Conservation (phyloP, 2,113 vertebrate genomes). For the Nymphicus hollandicus region DNA sequence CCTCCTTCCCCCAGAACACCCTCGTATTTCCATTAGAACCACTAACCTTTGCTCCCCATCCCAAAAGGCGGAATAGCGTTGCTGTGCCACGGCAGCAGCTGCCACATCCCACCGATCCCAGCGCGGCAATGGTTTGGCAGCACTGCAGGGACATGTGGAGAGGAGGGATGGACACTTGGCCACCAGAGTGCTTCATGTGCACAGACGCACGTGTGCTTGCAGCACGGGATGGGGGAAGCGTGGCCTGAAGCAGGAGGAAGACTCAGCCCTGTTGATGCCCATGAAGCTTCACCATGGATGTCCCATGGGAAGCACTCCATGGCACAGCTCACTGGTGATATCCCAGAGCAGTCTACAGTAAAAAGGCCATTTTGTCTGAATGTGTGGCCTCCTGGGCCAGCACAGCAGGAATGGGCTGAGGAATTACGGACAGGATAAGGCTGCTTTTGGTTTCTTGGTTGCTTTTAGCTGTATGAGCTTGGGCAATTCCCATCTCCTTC, state of each 20-base stretch:
- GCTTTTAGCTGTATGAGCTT: not conserved
- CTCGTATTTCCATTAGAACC: not conserved
- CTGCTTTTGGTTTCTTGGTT: not conserved
- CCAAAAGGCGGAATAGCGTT: not conserved
- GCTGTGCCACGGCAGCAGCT: not conserved
- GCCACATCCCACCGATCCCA: not conserved
- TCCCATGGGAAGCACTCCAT: not conserved
- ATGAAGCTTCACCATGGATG: not conserved
- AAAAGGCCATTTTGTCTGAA: not conserved
- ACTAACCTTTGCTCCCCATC: not conserved
- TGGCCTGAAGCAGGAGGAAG: not conserved
- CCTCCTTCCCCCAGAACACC: not conserved
- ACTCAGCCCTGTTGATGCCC: not conserved
- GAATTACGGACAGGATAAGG: not conserved
- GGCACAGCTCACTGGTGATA: not conserved
- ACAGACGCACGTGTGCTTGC: not conserved
- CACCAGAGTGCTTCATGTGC: fast-evolving
- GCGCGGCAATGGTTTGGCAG: not conserved
- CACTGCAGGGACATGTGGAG: not conserved
- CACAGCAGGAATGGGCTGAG: not conserved
- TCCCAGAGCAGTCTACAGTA: not conserved
- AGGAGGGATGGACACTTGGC: not conserved
- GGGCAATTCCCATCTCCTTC: not conserved
- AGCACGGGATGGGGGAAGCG: not conserved
- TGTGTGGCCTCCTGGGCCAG: not conserved